A percentile compares a stretch with the other conserved stretches of the same genome.
phyloP scores from a whole-genome alignment of 2,113 vertebrate species.

The Neotragus pygmaeus region DNA sequence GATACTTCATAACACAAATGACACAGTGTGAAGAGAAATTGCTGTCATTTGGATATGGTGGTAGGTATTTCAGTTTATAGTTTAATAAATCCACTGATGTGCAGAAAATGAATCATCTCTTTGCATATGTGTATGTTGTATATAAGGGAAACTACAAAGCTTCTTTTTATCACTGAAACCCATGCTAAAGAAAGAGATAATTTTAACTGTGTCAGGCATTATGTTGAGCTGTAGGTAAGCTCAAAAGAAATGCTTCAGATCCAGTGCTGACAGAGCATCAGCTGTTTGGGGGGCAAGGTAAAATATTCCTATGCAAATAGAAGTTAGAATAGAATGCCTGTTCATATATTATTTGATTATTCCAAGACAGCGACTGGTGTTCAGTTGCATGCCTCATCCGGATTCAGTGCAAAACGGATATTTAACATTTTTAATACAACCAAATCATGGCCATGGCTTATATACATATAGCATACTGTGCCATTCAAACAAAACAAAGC shows the following conservation, averaged over 20 bases:
- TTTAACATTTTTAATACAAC: neutral
- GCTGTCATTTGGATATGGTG: neutral
- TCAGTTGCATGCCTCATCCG: neutral
- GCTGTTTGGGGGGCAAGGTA: neutral
- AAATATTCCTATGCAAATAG: neutral
- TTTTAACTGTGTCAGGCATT: neutral
- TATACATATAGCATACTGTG: neutral
- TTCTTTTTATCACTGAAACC: neutral
- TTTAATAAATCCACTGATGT: conserved; percentile 2
- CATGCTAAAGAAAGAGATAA: neutral
- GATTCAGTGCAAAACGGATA: neutral
- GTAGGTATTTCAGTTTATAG: neutral
- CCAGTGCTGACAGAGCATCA: neutral
- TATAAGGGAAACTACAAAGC: neutral
- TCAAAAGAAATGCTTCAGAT: neutral
- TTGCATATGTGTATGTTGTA: neutral
- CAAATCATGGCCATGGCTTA: neutral
- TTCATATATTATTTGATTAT: neutral
- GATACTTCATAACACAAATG: neutral
- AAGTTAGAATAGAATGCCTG: neutral
- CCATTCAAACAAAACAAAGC: neutral
- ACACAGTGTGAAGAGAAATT: neutral
- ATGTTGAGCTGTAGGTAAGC: neutral
- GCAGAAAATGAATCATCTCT: neutral
- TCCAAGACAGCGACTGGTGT: neutral